Evolutionary conservation across 2,888 invertebrate species (phyloP).

Genomic region (Nemoura dubitans): DNA sequence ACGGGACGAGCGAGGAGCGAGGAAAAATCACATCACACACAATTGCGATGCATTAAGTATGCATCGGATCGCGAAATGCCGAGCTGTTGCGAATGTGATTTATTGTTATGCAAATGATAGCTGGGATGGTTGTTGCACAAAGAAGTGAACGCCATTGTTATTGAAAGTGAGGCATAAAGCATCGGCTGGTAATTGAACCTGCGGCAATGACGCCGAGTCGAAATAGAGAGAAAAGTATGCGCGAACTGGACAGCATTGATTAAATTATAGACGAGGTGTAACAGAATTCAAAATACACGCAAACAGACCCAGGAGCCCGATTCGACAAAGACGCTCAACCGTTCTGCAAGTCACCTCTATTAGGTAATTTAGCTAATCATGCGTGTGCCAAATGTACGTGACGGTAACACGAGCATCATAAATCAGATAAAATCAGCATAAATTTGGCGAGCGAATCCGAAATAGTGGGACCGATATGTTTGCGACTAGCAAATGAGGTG

Average conservation of each 20-base stretch:
- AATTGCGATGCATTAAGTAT: background rate
- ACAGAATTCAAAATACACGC: background rate
- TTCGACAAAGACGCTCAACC: no score
- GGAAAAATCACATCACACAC: background rate
- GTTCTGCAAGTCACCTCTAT: background rate
- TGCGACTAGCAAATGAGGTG: background rate
- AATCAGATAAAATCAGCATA: conserved; percentile 12
- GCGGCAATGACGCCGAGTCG: background rate
- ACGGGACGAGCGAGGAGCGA: background rate
- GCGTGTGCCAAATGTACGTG: background rate
- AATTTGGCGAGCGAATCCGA: background rate
- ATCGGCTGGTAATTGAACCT: background rate
- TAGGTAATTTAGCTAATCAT: background rate
- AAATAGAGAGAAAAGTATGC: background rate
- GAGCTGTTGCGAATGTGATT: conserved; percentile 4
- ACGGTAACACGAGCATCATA: background rate
- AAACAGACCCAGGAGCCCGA: background rate
- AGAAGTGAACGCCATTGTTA: background rate
- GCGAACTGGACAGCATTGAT: background rate
- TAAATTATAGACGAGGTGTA: background rate
- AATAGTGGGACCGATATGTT: background rate
- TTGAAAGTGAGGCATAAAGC: background rate
- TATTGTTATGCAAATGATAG: conserved; percentile 3
- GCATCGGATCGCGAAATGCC: background rate
- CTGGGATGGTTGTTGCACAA: background rate